phyloP scores from a whole-genome alignment of 2,797 vertebrate species.

The Eulemur mongoz region DNA sequence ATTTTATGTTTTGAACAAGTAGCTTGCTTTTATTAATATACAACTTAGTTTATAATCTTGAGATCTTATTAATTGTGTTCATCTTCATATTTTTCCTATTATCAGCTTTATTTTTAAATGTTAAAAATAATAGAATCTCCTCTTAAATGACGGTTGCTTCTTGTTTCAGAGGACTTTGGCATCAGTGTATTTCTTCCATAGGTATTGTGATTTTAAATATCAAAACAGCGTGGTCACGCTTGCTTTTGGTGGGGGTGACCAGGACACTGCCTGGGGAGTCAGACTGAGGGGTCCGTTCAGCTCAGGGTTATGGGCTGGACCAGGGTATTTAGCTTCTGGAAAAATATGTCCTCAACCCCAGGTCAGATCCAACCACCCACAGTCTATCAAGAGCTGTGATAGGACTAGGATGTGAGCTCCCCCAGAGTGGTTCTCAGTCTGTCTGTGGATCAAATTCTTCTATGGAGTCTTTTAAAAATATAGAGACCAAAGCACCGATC shows the following conservation, averaged over 20 bases:
- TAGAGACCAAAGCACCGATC: neutral
- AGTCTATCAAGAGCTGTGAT: no score
- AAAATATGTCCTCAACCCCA: neutral
- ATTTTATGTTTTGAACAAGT: neutral
- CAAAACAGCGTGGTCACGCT: neutral
- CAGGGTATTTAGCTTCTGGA: neutral
- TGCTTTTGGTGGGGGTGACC: neutral
- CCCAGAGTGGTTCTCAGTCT: neutral
- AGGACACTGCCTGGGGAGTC: accelerated
- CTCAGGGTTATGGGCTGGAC: accelerated
- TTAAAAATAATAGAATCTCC: neutral
- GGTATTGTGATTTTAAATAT: neutral
- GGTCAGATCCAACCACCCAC: neutral
- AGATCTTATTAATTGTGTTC: neutral
- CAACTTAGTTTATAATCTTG: neutral
- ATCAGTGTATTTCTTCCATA: neutral
- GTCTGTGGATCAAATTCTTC: neutral
- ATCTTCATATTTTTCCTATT: neutral
- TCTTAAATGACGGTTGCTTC: neutral
- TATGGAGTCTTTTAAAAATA: neutral
- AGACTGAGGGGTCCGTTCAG: accelerated
- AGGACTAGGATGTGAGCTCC: accelerated
- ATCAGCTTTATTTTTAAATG: neutral
- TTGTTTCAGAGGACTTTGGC: neutral
- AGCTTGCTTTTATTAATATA: neutral